Conservation (phyloP, 23 tunicate species). For the Styela plicata region DNA sequence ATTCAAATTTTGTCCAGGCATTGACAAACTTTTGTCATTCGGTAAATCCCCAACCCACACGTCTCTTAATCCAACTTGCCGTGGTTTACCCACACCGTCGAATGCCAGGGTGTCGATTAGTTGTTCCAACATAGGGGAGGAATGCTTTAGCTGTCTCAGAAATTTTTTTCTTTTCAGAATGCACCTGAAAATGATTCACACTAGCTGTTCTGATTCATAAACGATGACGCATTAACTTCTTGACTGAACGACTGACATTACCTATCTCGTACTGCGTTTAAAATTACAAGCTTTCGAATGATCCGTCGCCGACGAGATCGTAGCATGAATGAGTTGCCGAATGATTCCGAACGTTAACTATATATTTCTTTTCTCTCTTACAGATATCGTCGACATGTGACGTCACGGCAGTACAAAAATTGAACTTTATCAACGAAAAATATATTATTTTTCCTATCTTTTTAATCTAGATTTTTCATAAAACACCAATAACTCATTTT, state of each 20-base stretch:
- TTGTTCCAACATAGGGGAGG: slow-evolving; percentile 9
- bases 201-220: neutral
- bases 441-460: neutral
- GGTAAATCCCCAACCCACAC: neutral
- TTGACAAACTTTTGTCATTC: neutral
- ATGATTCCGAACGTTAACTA: neutral
- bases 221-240: neutral
- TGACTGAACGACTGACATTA: neutral
- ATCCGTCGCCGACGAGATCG: neutral
- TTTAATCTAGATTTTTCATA: neutral
- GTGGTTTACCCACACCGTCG: neutral
- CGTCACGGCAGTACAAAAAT: neutral
- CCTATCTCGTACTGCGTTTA: neutral
- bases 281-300: too few species aligned
- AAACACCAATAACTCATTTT: too few species aligned
- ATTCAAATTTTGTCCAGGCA: neutral
- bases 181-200: slow-evolving; percentile 7
- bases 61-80: neutral
- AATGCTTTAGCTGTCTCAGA: neutral
- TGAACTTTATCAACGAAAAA: neutral
- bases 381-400: neutral
- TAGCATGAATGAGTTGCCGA: slow-evolving; percentile 2
- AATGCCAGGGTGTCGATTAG: neutral
- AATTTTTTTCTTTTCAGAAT: neutral
- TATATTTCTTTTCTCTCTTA: slow-evolving; percentile 5